Evolutionary conservation across 2,113 vertebrate genomes (phyloP).

Genomic region (Siniperca knerii): DNA sequence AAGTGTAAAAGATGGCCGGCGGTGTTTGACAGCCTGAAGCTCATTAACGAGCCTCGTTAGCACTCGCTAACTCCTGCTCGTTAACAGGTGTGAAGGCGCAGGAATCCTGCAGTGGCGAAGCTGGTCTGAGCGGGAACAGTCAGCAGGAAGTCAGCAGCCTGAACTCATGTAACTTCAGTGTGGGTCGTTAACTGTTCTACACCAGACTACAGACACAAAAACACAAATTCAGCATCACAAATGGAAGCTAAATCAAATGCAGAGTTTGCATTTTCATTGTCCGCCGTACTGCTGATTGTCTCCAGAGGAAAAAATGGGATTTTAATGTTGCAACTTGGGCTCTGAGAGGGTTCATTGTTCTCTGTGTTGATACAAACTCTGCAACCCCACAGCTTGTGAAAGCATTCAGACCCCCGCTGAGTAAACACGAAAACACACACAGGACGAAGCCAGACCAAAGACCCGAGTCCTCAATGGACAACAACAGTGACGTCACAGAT

Average conservation of each 20-base stretch:
- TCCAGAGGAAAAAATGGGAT: neutral
- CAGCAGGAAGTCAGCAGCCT: neutral
- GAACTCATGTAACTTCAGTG: neutral
- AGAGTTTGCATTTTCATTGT: neutral
- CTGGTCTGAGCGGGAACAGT: neutral
- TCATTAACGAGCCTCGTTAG: slow-evolving; percentile 15
- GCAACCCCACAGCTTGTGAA: neutral
- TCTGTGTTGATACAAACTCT: slow-evolving; percentile 18
- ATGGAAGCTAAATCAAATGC: no score
- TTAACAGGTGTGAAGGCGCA: slow-evolving; percentile 3
- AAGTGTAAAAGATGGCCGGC: neutral
- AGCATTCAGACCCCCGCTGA: neutral
- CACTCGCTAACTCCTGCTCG: neutral
- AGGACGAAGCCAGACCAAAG: neutral
- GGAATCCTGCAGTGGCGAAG: neutral
- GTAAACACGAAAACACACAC: neutral
- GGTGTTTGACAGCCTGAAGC: neutral
- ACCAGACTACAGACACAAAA: no score
- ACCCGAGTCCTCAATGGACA: neutral
- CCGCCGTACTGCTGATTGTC: neutral
- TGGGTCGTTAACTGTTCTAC: neutral
- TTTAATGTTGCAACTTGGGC: neutral
- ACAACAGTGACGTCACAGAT: no score
- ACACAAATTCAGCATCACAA: neutral
- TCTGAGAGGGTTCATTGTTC: slow-evolving; percentile 31